Conservation (phyloP, 2,888 invertebrate species). For the Eristalis intricaria region DNA sequence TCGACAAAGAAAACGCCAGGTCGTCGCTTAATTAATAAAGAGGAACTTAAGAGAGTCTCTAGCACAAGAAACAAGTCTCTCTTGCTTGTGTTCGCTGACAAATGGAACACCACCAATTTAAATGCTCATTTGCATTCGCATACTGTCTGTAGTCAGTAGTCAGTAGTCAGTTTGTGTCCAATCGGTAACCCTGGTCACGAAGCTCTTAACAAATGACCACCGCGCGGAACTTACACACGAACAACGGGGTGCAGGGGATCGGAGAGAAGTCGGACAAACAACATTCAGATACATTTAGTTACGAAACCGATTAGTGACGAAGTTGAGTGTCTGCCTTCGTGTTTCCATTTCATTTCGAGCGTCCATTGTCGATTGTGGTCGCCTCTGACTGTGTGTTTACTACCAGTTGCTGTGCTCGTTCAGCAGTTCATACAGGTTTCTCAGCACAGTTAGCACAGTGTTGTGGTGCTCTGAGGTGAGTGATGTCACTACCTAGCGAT, state of each 20-base stretch:
- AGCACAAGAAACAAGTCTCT: neutral
- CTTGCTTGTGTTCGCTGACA: neutral
- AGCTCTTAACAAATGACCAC: slow-evolving; percentile 56
- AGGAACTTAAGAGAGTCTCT: neutral
- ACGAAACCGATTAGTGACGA: slow-evolving; percentile 67
- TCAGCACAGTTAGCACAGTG: slow-evolving; percentile 44
- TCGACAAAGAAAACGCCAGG: neutral
- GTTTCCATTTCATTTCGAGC: slow-evolving; percentile 65
- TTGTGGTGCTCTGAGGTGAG: slow-evolving; percentile 47
- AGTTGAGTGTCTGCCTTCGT: slow-evolving; percentile 47
- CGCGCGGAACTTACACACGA: slow-evolving; percentile 16
- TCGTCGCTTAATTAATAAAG: neutral
- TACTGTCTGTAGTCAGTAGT: no score
- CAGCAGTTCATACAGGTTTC: slow-evolving; percentile 57
- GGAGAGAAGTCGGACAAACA: slow-evolving; percentile 24
- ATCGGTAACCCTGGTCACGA: slow-evolving; percentile 66
- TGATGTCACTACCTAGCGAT: slow-evolving; percentile 66
- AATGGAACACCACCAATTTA: neutral
- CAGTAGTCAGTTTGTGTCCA: slow-evolving; percentile 25
- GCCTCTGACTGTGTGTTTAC: slow-evolving; percentile 20
- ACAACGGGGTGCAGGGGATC: slow-evolving; percentile 2
- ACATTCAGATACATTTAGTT: slow-evolving; percentile 60
- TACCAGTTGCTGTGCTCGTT: slow-evolving; percentile 38
- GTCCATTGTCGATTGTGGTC: slow-evolving; percentile 14
- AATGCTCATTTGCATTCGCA: slow-evolving; percentile 11